Conservation (phyloP, 2,888 invertebrate genomes). For the Acanthococcus lagerstroemiae region DNA sequence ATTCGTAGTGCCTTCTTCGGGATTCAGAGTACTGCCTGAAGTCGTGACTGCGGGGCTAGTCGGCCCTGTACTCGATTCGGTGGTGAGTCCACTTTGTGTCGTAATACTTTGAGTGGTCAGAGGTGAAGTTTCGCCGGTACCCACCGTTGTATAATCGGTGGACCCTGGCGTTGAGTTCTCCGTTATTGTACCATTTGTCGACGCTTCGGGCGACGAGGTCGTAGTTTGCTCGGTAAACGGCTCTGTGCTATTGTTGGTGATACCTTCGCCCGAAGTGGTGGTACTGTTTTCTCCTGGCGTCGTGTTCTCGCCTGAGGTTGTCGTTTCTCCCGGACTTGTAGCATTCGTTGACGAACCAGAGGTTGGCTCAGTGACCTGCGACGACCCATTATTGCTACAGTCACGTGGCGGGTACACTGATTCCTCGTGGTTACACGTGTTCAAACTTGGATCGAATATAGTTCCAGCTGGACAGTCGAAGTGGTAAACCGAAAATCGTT, state of each 20-base stretch:
- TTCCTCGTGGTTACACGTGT: slow-evolving; percentile 57
- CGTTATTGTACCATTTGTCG: neutral
- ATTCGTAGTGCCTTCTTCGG: slow-evolving; percentile 26
- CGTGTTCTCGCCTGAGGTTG: slow-evolving; percentile 31
- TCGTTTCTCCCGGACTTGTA: slow-evolving; percentile 16
- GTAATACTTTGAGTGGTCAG: neutral
- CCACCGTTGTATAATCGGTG: neutral
- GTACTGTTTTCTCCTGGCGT: slow-evolving; percentile 36
- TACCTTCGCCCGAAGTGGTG: neutral
- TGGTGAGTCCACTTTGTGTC: slow-evolving; percentile 30
- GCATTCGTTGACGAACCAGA: slow-evolving; percentile 6
- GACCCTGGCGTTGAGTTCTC: slow-evolving; percentile 6
- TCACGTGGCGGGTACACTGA: slow-evolving; percentile 50
- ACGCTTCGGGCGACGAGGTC: neutral
- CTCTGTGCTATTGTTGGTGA: slow-evolving; percentile 35
- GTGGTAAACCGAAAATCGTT: slow-evolving; percentile 52
- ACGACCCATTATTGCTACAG: slow-evolving; percentile 35
- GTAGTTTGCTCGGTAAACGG: slow-evolving; percentile 34
- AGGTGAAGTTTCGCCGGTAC: slow-evolving; percentile 9
- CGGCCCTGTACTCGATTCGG: slow-evolving; percentile 28
- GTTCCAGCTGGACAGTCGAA: slow-evolving; percentile 61
- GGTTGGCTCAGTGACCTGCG: slow-evolving; percentile 4
- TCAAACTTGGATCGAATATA: slow-evolving; percentile 57
- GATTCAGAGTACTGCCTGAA: slow-evolving; percentile 23
- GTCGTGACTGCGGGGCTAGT: neutral